Base-by-base conservation (phyloP, 2,113 vertebrate genomes). In the Gadus macrocephalus region DNA sequence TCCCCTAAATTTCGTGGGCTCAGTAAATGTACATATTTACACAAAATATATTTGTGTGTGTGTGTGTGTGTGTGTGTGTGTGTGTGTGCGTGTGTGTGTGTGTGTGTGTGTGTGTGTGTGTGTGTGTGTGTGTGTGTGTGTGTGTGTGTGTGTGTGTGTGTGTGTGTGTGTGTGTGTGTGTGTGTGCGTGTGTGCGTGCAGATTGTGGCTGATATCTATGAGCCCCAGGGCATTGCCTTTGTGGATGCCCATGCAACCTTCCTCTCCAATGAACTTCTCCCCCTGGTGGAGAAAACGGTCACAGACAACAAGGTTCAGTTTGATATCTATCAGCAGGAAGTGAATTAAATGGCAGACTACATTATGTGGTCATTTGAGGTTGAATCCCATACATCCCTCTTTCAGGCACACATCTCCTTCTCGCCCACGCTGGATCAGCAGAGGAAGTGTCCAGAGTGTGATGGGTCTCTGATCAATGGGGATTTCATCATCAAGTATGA, bases 401-500 rank as follows among this genome's bases (percentile, higher is more conserved):
- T 12, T 38, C 69, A 93, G 92, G 92, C 89, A 0, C 89, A 78
- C 60, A 83, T 92, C 28, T 87, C 82, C 15, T 93, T 93, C 73
- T 90, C 88, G 42, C 91, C 92, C 63, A 91, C 88, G 0, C 8
- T 90, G 64, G 89, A 93, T 5, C 93, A 98, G 84, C 96, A 98
- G 80, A 92, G 93, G 67, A 90, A 83, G 3, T 98, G 96, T 78
- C 81, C 89, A 6, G 85, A 27, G 0, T 97, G 96, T 75, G 89
- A 93, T 0, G 89, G 87, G 1, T 93, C 95, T 1, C 49, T 92
- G 63, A 86, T 98, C 55, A 87, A 98, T 60, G 96, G 95, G 62
- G 94, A 96, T 86, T 96, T 98, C 80, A 82, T 74, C 75, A 89
- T 98, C 61, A 95, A 76, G 16, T 98, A 98, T 0, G 96, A 98